phyloP scores from a whole-genome alignment of 2,888 invertebrate species.

The Aradus depressus region DNA sequence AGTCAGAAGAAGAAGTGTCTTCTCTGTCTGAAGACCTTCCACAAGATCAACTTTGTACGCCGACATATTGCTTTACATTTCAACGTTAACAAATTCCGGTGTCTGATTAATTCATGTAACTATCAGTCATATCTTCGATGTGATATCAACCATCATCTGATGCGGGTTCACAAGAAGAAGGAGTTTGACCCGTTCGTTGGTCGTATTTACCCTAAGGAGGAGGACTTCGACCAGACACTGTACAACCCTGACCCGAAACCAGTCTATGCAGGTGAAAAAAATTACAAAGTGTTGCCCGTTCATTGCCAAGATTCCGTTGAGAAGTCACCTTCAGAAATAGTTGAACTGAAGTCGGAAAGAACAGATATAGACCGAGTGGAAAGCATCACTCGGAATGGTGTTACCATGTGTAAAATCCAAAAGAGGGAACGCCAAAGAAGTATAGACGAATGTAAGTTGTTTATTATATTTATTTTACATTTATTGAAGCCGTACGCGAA shows the following conservation, averaged over 20 bases:
- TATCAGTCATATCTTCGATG: conserved; percentile 9
- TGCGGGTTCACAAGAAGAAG: conserved; percentile 12
- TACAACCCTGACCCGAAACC: conserved; percentile 9
- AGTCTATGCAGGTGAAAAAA: conserved; percentile 8
- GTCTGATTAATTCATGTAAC: conserved; percentile 16
- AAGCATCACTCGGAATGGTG: too few relatives aligned
- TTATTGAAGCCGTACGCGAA: too few relatives aligned
- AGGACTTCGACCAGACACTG: conserved; percentile 3
- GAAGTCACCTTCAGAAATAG: too few relatives aligned
- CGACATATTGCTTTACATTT: conserved; percentile 15
- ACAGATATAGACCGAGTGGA: too few relatives aligned
- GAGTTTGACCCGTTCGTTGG: conserved; percentile 10
- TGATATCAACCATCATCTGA: conserved; percentile 11
- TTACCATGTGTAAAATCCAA: too few relatives aligned
- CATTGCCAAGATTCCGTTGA: too few relatives aligned
- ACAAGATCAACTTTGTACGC: conserved; percentile 5
- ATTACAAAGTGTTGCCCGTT: too few relatives aligned
- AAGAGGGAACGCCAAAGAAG: too few relatives aligned
- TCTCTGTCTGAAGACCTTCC: conserved; percentile 11
- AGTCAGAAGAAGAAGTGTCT: conserved; percentile 12
- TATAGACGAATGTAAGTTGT: too few relatives aligned
- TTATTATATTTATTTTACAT: too few relatives aligned
- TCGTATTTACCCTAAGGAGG: conserved; percentile 9
- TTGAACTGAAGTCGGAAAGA: too few relatives aligned
- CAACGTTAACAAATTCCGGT: conserved; percentile 12